Base-by-base conservation (phyloP, 2,113 vertebrate genomes). In the Myotis yumanensis region DNA sequence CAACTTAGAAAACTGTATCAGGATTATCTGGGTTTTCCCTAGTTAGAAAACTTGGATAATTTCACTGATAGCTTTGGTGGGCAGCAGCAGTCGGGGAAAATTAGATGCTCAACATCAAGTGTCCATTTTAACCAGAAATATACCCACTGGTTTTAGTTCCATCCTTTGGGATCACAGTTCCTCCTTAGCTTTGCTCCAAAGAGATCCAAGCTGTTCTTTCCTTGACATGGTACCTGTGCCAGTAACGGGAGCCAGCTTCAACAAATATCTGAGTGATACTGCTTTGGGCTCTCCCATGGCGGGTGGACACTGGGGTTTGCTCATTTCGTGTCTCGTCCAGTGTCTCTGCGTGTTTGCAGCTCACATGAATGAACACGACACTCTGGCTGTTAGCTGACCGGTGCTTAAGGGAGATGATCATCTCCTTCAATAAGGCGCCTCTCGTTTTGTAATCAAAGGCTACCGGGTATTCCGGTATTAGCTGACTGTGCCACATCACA, bases 291-390 rank as follows among this genome's bases (percentile, higher is more conserved):
- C 9, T 81, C 17, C 25, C 48, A 3, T 10, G 18, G 3, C 4
- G 17, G 5, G 2, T 7, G 62, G 62, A 64, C 62, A n/a, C 20
- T 54, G 32, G 3, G 10, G 1, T 52, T 69, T 85, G 23, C 62
- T 88, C 35, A 10, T 3, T n/a, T 25, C 30, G 0, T 1, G 5
- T 35, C 32, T 40, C 6, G 4, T 72, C 66, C 22, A 2, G 0
- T 14, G 18, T 75, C 18, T 83, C 64, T 5, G 3, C 9, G 7
- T 51, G 25, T 76, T 82, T 28, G 5, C 28, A 66, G 40, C 28
- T 20, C 64, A 80, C 7, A 43, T 1, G 80, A 43, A 64, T 46
- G 51, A 75, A 16, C 0, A 35, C 5, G 28, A 2, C 16, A 32
- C n/a, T 10, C 54, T 86, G 18, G 17, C 11, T 37, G 0, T 48